Conservation (phyloP, 2,113 vertebrate genomes). For the Carlito syrichta region DNA sequence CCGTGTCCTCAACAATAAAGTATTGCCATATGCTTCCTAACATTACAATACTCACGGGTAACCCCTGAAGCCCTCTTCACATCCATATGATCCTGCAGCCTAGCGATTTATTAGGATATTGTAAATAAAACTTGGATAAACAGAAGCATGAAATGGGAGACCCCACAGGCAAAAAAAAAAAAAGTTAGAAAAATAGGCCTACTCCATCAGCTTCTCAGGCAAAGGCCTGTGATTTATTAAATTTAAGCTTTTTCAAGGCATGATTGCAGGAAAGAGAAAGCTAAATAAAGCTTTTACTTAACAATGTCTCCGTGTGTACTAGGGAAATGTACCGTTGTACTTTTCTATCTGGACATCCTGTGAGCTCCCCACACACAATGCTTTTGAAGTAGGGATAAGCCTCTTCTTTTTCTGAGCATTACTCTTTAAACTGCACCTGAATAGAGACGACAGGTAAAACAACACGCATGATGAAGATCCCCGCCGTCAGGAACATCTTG, state of each 20-base stretch:
- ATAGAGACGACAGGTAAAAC: background rate
- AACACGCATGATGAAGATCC: background rate
- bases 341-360: background rate
- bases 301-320: background rate
- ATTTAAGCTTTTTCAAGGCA: slow-evolving; percentile 22
- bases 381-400: background rate
- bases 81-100: background rate
- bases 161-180: background rate
- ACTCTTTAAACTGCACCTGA: background rate
- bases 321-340: background rate
- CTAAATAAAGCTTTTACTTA: background rate
- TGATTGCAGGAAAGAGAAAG: background rate
- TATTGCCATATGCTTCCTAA: background rate
- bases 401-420: background rate
- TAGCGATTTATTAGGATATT: slow-evolving; percentile 41
- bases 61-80: slow-evolving; percentile 27
- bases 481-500: background rate
- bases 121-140: slow-evolving; percentile 69
- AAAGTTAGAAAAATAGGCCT: slow-evolving; percentile 50
- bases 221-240: slow-evolving; percentile 33
- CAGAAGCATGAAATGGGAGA: slow-evolving; percentile 45
- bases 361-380: background rate
- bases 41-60: slow-evolving; percentile 37
- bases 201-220: background rate
- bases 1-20: slow-evolving; percentile 27